Conservation (phyloP, 2,888 invertebrate species). For the Archips xylosteana region DNA sequence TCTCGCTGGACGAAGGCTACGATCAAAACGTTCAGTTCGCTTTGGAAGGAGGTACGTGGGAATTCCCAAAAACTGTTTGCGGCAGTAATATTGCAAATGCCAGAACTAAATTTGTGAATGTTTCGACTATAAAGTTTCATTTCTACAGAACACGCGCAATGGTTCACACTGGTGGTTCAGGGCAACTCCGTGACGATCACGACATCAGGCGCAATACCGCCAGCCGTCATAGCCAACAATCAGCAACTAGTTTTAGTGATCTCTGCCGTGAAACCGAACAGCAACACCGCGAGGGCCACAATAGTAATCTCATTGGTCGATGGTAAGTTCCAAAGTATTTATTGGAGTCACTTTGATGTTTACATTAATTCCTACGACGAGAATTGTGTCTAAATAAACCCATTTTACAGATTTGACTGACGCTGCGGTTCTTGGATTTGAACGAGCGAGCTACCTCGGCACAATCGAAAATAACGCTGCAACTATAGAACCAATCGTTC, state of each 20-base stretch:
- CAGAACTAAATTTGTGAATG: not conserved
- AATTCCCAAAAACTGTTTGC: not conserved
- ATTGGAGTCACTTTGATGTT: too few relatives aligned
- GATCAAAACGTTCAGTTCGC: constrained; percentile 22
- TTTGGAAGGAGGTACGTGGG: constrained; percentile 15
- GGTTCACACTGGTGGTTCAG: constrained; percentile 40
- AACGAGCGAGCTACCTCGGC: constrained; percentile 47
- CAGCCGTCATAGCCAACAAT: constrained; percentile 44
- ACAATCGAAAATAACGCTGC: constrained; percentile 38
- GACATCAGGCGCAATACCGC: constrained; percentile 33
- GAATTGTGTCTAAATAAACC: too few relatives aligned
- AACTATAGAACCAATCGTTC: constrained; percentile 41
- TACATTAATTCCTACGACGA: too few relatives aligned
- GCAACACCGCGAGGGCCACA: constrained; percentile 36
- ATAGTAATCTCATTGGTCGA: constrained; percentile 36
- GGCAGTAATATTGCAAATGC: not conserved
- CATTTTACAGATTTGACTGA: constrained; percentile 42
- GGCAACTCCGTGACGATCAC: constrained; percentile 40
- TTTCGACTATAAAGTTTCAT: not conserved
- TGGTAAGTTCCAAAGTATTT: constrained; percentile 2
- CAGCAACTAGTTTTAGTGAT: constrained; percentile 46
- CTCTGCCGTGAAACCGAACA: constrained; percentile 43
- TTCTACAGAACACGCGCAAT: constrained; percentile 21
- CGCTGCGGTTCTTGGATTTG: constrained; percentile 45
- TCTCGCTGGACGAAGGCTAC: constrained; percentile 16